Conservation (phyloP, 2,888 invertebrate species). For the Eupithecia centaureata region DNA sequence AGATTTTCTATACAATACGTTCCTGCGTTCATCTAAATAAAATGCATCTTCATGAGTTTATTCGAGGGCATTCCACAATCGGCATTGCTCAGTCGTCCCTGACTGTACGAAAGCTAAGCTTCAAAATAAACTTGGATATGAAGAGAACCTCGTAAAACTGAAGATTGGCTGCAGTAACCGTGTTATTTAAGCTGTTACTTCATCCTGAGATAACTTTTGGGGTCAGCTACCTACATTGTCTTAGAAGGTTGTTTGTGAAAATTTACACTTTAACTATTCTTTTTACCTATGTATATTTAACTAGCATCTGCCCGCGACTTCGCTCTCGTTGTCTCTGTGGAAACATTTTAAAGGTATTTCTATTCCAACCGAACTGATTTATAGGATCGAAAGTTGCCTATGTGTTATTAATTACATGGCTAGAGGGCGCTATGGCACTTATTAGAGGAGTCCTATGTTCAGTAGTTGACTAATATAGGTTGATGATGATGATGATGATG, state of each 20-base stretch:
- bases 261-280: background rate
- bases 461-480: too few species aligned
- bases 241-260: background rate
- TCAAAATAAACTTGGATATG: conserved; percentile 32
- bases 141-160: conserved; percentile 30
- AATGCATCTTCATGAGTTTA: background rate
- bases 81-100: background rate
- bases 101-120: conserved; percentile 14
- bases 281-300: background rate
- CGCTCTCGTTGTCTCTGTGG: too few species aligned
- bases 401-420: too few species aligned
- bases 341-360: too few species aligned
- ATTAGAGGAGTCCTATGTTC: too few species aligned
- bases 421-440: too few species aligned
- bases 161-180: conserved; percentile 33
- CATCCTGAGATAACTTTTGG: conserved; percentile 21
- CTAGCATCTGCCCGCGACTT: too few species aligned
- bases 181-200: conserved; percentile 27
- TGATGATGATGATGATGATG: too few species aligned
- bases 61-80: background rate
- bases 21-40: background rate
- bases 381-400: too few species aligned
- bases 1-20: background rate
- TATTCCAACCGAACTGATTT: too few species aligned
- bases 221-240: conserved; percentile 23